Conservation (phyloP, 2,797 vertebrate species). For the Clarias platycephalus region DNA sequence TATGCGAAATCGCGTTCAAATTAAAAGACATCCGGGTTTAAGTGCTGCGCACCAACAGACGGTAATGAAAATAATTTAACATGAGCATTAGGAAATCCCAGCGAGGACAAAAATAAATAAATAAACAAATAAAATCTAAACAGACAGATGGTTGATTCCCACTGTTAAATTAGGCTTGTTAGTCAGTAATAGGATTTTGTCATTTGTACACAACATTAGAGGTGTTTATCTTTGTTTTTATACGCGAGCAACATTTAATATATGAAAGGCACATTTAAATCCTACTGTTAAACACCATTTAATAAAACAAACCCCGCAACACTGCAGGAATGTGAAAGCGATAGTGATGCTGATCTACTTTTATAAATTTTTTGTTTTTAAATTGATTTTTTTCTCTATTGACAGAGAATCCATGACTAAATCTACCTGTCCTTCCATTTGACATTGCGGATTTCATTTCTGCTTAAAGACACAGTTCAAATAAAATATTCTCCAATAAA, state of each 20-base stretch:
- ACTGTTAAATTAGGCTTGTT: not conserved
- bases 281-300: not conserved
- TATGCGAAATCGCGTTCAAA: not conserved
- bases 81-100: not conserved
- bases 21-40: not conserved
- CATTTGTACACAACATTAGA: not conserved
- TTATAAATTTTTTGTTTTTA: not conserved
- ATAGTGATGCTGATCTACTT: not conserved
- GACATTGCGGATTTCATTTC: conserved; percentile 8
- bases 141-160: conserved; percentile 10
- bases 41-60: too few species aligned
- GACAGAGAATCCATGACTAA: conserved; percentile 10
- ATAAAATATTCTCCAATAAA: not conserved
- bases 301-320: not conserved
- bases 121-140: not conserved
- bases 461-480: not conserved
- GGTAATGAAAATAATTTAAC: not conserved
- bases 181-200: not conserved
- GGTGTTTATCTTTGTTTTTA: not conserved
- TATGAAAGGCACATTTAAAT: not conserved
- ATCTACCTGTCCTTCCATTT: not conserved
- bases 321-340: not conserved
- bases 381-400: not conserved
- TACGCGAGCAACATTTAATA: not conserved
- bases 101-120: not conserved